Conservation (phyloP, 2,113 vertebrate species). For the Axis porcinus region DNA sequence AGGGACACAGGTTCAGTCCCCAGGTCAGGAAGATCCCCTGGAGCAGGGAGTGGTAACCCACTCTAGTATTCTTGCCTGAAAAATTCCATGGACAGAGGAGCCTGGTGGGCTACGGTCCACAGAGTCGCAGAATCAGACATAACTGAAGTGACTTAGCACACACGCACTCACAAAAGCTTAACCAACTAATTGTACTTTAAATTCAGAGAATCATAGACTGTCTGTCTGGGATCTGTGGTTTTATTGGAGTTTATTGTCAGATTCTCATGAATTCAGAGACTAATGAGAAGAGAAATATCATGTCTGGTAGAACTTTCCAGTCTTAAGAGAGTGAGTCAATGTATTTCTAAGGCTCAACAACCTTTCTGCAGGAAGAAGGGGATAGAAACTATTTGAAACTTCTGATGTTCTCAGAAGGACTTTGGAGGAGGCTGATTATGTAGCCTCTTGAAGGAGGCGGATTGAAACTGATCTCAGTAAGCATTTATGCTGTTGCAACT, state of each 20-base stretch:
- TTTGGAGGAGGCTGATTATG: background rate
- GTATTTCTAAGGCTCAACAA: background rate
- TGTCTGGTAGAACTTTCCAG: background rate
- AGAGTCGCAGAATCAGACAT: background rate
- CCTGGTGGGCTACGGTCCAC: background rate
- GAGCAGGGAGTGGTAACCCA: background rate
- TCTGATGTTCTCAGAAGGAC: background rate
- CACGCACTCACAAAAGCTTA: background rate
- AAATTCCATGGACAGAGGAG: background rate
- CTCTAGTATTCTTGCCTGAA: background rate
- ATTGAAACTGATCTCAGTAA: background rate
- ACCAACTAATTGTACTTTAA: background rate
- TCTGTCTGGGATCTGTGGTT: background rate
- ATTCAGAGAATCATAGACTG: background rate
- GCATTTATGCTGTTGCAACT: background rate
- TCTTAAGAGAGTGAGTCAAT: background rate
- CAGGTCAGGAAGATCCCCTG: background rate
- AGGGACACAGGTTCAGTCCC: rapidly evolving
- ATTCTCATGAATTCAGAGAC: background rate
- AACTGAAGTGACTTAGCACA: background rate
- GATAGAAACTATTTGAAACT: background rate
- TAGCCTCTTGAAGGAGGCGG: background rate
- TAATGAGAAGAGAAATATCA: background rate
- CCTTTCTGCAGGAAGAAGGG: background rate
- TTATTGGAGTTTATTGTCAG: background rate